A percentile compares a stretch with the other conserved stretches of the same genome.
phyloP scores from a whole-genome alignment of 2,113 vertebrate species.

The Talpa occidentalis region DNA sequence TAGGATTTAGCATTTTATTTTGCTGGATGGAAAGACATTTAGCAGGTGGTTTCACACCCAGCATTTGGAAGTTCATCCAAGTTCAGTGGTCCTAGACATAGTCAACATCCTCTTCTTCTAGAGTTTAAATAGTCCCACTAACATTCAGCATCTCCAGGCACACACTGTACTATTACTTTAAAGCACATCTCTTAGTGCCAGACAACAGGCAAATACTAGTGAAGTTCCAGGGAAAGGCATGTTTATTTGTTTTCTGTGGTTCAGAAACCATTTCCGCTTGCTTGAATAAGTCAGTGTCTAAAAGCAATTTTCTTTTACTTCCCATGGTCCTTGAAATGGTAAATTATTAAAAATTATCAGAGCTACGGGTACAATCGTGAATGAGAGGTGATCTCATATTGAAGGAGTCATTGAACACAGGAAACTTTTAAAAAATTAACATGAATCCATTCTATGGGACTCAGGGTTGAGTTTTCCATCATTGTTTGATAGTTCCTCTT shows the following conservation, averaged over 20 bases:
- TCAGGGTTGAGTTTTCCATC: neutral
- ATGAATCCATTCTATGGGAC: constrained; percentile 34
- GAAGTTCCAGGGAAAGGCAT: constrained; percentile 66
- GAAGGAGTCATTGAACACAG: constrained; percentile 37
- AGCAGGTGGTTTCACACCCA: constrained; percentile 50
- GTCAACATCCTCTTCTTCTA: constrained; percentile 5
- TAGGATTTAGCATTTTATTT: constrained; percentile 45
- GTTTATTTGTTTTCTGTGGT: constrained; percentile 80
- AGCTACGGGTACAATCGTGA: constrained; percentile 7
- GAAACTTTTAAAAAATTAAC: constrained; percentile 33
- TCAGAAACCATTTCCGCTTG: constrained; percentile 76
- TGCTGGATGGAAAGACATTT: constrained; percentile 38
- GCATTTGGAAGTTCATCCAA: constrained; percentile 37
- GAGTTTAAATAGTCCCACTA: neutral
- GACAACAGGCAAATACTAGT: constrained; percentile 71
- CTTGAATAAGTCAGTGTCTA: constrained; percentile 77
- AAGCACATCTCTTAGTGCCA: constrained; percentile 62
- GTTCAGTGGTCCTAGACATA: neutral
- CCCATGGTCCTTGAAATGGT: constrained; percentile 58
- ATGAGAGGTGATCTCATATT: constrained; percentile 54
- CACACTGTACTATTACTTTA: constrained; percentile 68
- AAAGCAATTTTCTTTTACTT: constrained; percentile 74
- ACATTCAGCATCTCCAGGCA: neutral
- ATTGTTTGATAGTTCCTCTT: neutral
- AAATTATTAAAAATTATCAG: constrained; percentile 74